Percentiles rank a stretch among this genome's conserved stretches.
Evolutionary conservation across 2,888 invertebrate species (phyloP).

Genomic region (Macrophya annulata): DNA sequence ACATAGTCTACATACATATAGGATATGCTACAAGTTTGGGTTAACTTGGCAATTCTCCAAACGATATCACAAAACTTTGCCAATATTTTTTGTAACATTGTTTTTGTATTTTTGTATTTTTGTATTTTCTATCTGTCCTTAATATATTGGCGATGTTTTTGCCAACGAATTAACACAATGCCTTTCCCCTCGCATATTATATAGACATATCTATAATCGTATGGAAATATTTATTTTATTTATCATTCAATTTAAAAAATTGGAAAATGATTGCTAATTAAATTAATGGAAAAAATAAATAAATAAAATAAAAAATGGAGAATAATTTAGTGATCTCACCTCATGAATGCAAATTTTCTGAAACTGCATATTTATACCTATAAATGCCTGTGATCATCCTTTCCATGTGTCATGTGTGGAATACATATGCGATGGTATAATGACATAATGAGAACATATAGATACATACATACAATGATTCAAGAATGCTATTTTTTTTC

Average conservation of each 20-base stretch:
- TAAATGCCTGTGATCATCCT: neutral
- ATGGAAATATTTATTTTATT: too few relatives aligned
- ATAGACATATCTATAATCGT: too few relatives aligned
- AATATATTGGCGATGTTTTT: constrained; percentile 35
- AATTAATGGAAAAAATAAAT: neutral
- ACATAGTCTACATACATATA: neutral
- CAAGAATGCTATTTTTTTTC: neutral
- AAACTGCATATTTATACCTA: neutral
- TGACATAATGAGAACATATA: constrained; percentile 20
- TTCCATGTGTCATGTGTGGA: neutral
- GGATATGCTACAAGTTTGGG: constrained; percentile 35
- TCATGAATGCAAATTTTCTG: neutral
- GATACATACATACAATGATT: constrained; percentile 1
- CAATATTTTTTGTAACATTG: constrained; percentile 48
- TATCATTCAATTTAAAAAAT: too few relatives aligned
- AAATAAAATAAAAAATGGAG: neutral
- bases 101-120: too few relatives aligned
- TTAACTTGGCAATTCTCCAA: constrained; percentile 50
- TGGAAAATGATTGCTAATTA: too few relatives aligned
- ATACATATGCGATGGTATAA: neutral
- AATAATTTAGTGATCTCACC: neutral
- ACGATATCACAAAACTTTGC: constrained; percentile 43
- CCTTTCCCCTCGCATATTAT: too few relatives aligned
- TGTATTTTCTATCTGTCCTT: neutral
- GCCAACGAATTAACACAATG: constrained; percentile 25